These are phyloP conservation scores for Zygogramma bicolorata DNA, from an alignment of 2,888 invertebrate species.

Conservation along the genomic window DNA sequence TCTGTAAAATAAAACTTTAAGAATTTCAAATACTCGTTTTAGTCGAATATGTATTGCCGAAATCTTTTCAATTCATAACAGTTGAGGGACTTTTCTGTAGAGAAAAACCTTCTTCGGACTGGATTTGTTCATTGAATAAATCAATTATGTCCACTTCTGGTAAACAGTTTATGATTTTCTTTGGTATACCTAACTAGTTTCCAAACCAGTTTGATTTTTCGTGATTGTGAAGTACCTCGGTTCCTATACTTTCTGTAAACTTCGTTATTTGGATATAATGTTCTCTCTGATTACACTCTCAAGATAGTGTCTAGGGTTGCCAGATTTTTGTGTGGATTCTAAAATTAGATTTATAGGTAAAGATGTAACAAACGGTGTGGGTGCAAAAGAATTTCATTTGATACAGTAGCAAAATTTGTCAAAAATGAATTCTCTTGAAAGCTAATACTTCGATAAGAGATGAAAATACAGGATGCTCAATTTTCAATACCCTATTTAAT, in stretches of 20 bases:
- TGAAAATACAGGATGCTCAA: too few relatives aligned
- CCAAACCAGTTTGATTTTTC: constrained; percentile 11
- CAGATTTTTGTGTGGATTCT: constrained; percentile 28
- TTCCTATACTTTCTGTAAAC: not conserved
- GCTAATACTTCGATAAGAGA: not conserved
- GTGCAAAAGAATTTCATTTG: constrained; percentile 34
- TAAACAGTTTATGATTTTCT: not conserved
- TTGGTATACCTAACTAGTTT: not conserved
- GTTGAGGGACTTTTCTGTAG: not conserved
- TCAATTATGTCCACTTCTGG: not conserved
- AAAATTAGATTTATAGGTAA: constrained; percentile 32
- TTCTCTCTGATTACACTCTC: not conserved
- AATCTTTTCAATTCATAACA: too few relatives aligned
- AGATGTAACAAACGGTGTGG: constrained; percentile 32
- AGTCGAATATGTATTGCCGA: too few relatives aligned
- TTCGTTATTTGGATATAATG: not conserved
- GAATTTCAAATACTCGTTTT: not conserved
- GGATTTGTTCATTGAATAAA: not conserved
- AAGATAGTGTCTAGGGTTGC: constrained; percentile 23
- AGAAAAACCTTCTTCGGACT: not conserved
- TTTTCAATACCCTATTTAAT: not conserved
- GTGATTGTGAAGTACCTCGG: not conserved
- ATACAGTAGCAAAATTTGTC: constrained; percentile 7
- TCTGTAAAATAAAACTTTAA: not conserved
- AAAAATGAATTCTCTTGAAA: not conserved